Evolutionary conservation across 1,140 invertebrate species (phyloP), one percentile per base, ranked within the genome.

Genomic region (Atta colombica): DNA sequence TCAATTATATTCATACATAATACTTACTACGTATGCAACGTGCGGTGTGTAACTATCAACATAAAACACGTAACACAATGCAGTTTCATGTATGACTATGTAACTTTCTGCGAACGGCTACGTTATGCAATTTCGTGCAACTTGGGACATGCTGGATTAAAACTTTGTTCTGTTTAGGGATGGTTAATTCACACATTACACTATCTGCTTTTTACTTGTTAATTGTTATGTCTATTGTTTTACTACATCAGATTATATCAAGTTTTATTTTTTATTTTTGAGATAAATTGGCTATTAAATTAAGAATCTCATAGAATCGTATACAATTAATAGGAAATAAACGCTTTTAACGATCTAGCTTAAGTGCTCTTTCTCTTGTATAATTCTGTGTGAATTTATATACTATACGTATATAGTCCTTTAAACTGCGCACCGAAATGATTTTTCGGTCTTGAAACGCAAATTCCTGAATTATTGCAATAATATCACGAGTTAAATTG

Each of bases 31-130:
- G 35, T 35, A 55, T 25, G 75, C 66, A 81, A 81, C 49, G 28
- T 69, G 66, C 5, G 25, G n/a, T 71, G 5, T 80, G 49, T 69
- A 71, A 81, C 49, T 55, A 69, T 81, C 77, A 78, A 81, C 77
- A 80, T 80, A 31, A 80, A 80, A 80, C 28, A 81, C 21, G 51
- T 81, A 81, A 55, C 35, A 71, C 49, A 81, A 81, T 71, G 31
- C 31, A 71, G 49, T 81, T 81, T 71, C 77, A 71, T 71, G 31
- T 55, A 69, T 71, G 51, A 81, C 65, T 71, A 39, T 55, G 65
- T 71, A 81, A 81, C 65, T 81, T 81, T 51, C 14, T 58, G 16
- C 51, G 35, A 80, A 81, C 21, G 77, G 49, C 77, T 53, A 53
- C 5, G 35, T 81, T 71, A 55, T 55, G 31, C 65, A 81, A 81